Evolutionary conservation across 2,113 vertebrate species (phyloP), one percentile per base, ranked within the genome.

Genomic region (Carassius gibelio): DNA sequence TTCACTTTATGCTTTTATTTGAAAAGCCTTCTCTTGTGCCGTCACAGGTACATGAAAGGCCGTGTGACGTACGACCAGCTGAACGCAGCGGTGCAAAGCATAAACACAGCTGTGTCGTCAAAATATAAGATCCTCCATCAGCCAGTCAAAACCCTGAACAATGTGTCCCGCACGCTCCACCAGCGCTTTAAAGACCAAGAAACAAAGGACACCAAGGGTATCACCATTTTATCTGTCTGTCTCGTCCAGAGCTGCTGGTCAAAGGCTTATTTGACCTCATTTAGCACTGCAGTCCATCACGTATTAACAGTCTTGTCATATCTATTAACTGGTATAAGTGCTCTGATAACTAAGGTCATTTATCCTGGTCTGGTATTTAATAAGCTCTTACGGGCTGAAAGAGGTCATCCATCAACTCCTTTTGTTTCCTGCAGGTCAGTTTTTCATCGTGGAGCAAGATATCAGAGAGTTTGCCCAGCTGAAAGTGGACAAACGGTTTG

Each of bases 391-490:
- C n/a, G 7, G 11, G 45, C n/a, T 68, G 59, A 80, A 72, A 61
- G 19, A 82, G 36, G 69, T 79, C 26, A 74, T 81, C 45, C 10
- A 61, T 84, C 59, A 79, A 55, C 48, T 30, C 13, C 52, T 23
- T 61, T 21, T 76, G 19, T 69, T 7, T 78, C 82, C 74, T 50
- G 50, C 74, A 89, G 88, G 86, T 68, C 89, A 87, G 74, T 90
- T 92, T 82, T 99, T 99, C 21, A 72, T 99, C 19, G 97, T 99
- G 91, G 97, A 99, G 62, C 95, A 94, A 0, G 98, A 99, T 36
- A 91, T 99, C 50, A 94, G 91, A 52, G 94, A 95, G 15, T 97
- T 99, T 84, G 94, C 96, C 0, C 85, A 93, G 69, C 87, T 94
- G 89, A 98, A 96, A 23, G 0, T 94, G 79, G 97, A 98, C 84